A percentile compares a stretch with the other conserved stretches of the same genome.
Conservation (phyloP, 2,797 vertebrate species). For the Gambusia yucatana region DNA sequence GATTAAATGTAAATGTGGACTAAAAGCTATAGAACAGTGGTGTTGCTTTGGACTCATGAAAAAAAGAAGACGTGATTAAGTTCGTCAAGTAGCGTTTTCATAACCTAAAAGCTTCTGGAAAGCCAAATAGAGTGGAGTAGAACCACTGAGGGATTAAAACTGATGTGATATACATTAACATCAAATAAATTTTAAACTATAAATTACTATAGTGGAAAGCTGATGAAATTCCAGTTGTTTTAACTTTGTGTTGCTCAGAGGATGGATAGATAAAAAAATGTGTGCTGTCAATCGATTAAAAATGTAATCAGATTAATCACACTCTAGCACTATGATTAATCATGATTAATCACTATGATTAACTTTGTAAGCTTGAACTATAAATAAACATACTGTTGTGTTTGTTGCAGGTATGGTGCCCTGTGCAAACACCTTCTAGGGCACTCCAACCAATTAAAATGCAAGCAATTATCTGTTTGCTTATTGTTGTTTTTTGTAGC, state of each 20-base stretch:
- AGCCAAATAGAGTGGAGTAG: not conserved
- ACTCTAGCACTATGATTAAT: too few species aligned
- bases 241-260: not conserved
- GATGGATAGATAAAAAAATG: not conserved
- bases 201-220: not conserved
- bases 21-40: conserved; percentile 13
- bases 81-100: not conserved
- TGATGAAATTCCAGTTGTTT: not conserved
- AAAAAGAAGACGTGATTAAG: not conserved
- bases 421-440: too few species aligned
- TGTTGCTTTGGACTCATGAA: not conserved
- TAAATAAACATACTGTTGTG: too few species aligned
- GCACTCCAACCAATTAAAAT: too few species aligned
- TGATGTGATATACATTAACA: not conserved
- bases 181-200: not conserved
- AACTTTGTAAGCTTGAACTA: too few species aligned
- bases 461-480: too few species aligned
- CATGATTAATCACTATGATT: too few species aligned
- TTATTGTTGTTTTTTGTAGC: too few species aligned
- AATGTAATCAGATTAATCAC: too few species aligned
- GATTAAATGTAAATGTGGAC: conserved; percentile 29
- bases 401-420: too few species aligned
- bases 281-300: not conserved
- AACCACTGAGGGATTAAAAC: not conserved
- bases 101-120: not conserved